A percentile compares a stretch with the other conserved stretches of the same genome.
phyloP scores from a whole-genome alignment of 2,113 vertebrate genomes.

The Scatophagus argus region DNA sequence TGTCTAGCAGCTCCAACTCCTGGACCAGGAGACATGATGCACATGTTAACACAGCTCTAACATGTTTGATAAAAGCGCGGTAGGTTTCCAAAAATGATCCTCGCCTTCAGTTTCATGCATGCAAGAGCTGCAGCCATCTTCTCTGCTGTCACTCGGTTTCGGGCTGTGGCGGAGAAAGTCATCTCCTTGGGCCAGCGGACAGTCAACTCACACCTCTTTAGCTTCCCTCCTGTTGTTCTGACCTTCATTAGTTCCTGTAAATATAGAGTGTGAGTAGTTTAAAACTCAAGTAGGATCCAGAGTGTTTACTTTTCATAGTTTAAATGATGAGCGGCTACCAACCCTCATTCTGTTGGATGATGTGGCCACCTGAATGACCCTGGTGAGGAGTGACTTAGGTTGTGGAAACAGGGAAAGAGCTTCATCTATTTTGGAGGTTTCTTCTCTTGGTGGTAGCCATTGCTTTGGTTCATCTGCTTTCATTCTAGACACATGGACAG shows the following conservation, averaged over 20 bases:
- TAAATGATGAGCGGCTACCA: slow-evolving; percentile 49
- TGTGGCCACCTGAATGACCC: slow-evolving; percentile 91
- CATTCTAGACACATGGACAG: slow-evolving; percentile 63
- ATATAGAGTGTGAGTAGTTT: background rate
- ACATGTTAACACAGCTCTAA: background rate
- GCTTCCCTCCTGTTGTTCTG: slow-evolving; percentile 85
- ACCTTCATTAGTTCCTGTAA: slow-evolving; percentile 89
- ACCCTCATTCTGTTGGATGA: slow-evolving; percentile 88
- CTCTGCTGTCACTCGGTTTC: slow-evolving; percentile 87
- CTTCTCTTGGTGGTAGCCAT: slow-evolving; percentile 36
- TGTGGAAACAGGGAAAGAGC: slow-evolving; percentile 91
- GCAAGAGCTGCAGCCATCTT: slow-evolving; percentile 91
- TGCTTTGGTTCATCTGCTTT: slow-evolving; percentile 71
- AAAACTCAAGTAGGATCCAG: background rate
- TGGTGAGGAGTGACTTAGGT: slow-evolving; percentile 90
- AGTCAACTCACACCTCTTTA: slow-evolving; percentile 89
- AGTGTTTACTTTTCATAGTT: background rate
- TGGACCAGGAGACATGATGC: slow-evolving; percentile 57
- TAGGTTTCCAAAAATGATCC: background rate
- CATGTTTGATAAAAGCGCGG: background rate
- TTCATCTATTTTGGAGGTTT: slow-evolving; percentile 76
- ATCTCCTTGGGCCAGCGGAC: slow-evolving; percentile 92
- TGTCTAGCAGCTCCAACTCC: slow-evolving; percentile 92
- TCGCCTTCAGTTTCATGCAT: slow-evolving; percentile 94
- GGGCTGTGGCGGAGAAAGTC: slow-evolving; percentile 89